Evolutionary conservation across 2,888 invertebrate species (phyloP).

Genomic region (Netelia fuscicornis): DNA sequence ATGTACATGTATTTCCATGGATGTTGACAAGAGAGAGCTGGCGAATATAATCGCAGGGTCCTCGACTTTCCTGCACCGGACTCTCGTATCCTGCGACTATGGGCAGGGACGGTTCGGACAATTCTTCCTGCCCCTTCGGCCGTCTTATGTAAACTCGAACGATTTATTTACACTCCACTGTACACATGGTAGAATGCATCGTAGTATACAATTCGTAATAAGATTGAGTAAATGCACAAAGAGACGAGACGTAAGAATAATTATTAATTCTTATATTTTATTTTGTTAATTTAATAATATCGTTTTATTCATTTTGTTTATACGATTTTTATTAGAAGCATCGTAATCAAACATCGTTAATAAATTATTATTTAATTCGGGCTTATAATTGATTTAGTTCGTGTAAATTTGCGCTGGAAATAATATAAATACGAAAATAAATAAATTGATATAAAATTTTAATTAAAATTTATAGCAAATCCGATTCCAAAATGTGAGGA

Average conservation of each 20-base stretch:
- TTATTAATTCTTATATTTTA: too few species aligned
- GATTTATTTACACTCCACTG: neutral
- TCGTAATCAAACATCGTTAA: too few species aligned
- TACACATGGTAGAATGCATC: neutral
- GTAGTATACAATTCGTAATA: neutral
- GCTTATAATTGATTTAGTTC: too few species aligned
- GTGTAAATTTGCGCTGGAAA: too few species aligned
- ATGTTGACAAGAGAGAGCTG: slow-evolving; percentile 14
- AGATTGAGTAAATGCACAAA: neutral
- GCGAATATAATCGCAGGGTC: slow-evolving; percentile 31
- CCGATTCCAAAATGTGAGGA: too few species aligned
- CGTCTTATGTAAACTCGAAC: slow-evolving; percentile 20
- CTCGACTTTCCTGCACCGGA: neutral
- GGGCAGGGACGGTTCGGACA: neutral
- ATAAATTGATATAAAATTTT: too few species aligned
- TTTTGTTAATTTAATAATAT: too few species aligned
- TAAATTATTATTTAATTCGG: too few species aligned
- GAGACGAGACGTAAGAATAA: neutral
- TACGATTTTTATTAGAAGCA: too few species aligned
- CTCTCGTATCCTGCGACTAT: slow-evolving; percentile 6
- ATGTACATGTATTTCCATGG: slow-evolving; percentile 7
- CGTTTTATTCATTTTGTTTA: too few species aligned
- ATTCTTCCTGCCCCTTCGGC: slow-evolving; percentile 20
- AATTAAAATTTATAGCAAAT: too few species aligned
- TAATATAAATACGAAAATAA: too few species aligned